phyloP scores from a whole-genome alignment of 2,888 invertebrate genomes.

The Drosophila nr. perissopoda region DNA sequence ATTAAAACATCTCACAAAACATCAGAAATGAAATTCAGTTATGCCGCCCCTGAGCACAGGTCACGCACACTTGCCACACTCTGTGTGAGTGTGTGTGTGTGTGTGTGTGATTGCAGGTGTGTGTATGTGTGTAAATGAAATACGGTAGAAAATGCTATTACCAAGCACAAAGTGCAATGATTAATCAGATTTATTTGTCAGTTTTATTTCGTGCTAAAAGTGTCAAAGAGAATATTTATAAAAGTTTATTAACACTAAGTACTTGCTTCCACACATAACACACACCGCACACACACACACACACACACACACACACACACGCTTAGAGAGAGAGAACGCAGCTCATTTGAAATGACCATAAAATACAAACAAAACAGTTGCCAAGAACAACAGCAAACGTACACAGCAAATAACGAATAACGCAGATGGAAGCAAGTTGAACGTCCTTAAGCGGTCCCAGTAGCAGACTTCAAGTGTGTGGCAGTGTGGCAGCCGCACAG shows the following conservation, averaged over 20 bases:
- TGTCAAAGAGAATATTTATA: slow-evolving; percentile 81
- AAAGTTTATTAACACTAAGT: slow-evolving; percentile 80
- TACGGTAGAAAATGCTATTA: slow-evolving; percentile 63
- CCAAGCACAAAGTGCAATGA: slow-evolving; percentile 76
- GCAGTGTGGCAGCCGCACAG: slow-evolving; percentile 38
- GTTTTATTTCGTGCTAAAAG: slow-evolving; percentile 80
- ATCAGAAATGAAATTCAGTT: slow-evolving; percentile 43
- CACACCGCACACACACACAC: slow-evolving; percentile 18
- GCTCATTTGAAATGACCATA: slow-evolving; percentile 77
- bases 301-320: slow-evolving; percentile 24
- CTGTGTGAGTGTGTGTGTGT: neutral
- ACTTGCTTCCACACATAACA: slow-evolving; percentile 50
- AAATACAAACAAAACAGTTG: slow-evolving; percentile 77
- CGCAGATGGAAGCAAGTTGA: slow-evolving; percentile 57
- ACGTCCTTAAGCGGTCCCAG: slow-evolving; percentile 63
- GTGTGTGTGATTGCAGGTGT: neutral
- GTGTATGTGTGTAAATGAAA: slow-evolving; percentile 46
- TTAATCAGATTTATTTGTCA: slow-evolving; percentile 81
- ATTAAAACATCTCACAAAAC: slow-evolving; percentile 47
- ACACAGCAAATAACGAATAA: slow-evolving; percentile 49
- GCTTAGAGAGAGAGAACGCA: slow-evolving; percentile 5
- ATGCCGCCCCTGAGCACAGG: slow-evolving; percentile 19
- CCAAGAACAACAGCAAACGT: slow-evolving; percentile 60
- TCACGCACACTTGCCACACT: slow-evolving; percentile 32
- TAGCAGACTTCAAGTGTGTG: slow-evolving; percentile 72